phyloP scores from a whole-genome alignment of 2,888 invertebrate genomes.

The Oscheius myriophilus region DNA sequence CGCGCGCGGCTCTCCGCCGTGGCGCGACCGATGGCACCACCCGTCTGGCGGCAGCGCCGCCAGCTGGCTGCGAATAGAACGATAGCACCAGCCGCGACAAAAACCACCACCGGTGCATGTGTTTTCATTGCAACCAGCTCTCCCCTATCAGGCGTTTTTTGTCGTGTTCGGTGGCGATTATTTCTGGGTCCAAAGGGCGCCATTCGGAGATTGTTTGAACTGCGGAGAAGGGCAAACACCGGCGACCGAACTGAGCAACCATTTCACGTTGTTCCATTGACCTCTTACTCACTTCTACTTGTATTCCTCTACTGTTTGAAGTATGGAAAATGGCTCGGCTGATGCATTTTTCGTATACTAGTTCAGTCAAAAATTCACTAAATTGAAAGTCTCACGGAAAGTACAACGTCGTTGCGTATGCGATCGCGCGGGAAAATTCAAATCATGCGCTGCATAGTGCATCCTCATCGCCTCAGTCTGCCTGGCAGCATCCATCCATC shows the following conservation, averaged over 20 bases:
- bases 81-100: background rate
- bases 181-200: constrained; percentile 4
- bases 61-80: background rate
- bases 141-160: background rate
- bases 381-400: no score
- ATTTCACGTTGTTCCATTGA: constrained; percentile 4
- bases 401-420: no score
- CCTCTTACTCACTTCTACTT: no score
- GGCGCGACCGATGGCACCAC: constrained; percentile 11
- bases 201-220: background rate
- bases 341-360: no score
- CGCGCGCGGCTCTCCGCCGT: no score
- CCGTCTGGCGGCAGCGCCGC: background rate
- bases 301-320: no score
- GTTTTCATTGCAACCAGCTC: background rate
- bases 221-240: background rate
- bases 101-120: background rate
- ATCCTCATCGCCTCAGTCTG: no score
- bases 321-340: no score
- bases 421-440: no score
- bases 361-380: no score
- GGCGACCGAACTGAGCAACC: background rate
- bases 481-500: no score
- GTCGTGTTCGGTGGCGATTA: background rate
- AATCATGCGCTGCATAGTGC: no score